phyloP scores from a whole-genome alignment of 2,113 vertebrate species.

The Thomomys bottae region DNA sequence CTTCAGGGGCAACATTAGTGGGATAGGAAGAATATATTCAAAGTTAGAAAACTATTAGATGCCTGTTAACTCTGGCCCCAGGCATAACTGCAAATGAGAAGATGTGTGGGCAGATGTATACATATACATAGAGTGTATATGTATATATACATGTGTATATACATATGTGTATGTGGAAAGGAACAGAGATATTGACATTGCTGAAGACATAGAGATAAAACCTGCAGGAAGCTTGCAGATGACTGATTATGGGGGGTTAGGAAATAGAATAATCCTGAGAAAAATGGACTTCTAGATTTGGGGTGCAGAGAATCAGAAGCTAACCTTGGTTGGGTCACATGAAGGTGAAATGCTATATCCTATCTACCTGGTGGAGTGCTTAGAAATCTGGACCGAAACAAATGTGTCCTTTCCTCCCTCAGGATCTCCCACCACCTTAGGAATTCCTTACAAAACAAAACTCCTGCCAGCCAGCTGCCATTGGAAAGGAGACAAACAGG shows the following conservation, averaged over 20 bases:
- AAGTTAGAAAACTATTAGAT: neutral
- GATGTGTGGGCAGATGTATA: neutral
- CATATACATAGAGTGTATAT: too few relatives aligned
- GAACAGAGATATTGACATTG: conserved; percentile 8
- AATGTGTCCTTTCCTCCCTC: conserved; percentile 15
- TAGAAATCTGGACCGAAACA: conserved; percentile 22
- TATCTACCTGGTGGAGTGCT: neutral
- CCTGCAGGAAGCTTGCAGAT: conserved; percentile 26
- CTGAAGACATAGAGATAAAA: conserved; percentile 5
- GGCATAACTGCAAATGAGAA: conserved; percentile 57
- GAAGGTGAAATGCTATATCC: conserved; percentile 9
- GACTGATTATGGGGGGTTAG: neutral
- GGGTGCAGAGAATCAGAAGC: neutral
- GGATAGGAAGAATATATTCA: neutral
- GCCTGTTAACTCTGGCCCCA: conserved; percentile 59
- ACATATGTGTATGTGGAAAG: conserved; percentile 11
- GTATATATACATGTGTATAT: too few relatives aligned
- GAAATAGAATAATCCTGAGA: neutral
- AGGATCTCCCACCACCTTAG: conserved; percentile 3
- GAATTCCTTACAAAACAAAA: conserved; percentile 56
- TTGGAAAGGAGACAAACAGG: conserved; percentile 38
- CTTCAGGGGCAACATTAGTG: neutral
- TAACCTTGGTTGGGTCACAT: neutral
- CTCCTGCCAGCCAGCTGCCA: conserved; percentile 45
- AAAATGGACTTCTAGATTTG: conserved; percentile 29